Conservation (phyloP, 2,888 invertebrate species). For the Cyclophora albipunctata region DNA sequence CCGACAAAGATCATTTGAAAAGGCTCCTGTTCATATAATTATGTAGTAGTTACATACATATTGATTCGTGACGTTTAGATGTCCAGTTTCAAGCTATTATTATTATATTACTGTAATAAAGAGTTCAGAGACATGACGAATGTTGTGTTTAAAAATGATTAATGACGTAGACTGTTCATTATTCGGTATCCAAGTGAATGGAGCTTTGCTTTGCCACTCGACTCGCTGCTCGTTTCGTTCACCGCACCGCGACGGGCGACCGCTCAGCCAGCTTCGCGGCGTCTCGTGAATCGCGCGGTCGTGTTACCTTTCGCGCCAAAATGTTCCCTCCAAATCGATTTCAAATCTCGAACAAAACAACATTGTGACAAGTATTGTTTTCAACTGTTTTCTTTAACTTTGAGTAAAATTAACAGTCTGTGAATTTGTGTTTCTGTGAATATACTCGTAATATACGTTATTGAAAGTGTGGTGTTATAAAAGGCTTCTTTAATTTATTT, state of each 20-base stretch:
- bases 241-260: neutral
- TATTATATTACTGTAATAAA: too few relatives aligned
- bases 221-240: neutral
- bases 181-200: neutral
- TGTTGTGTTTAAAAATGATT: neutral
- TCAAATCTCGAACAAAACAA: constrained; percentile 19
- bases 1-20: too few relatives aligned
- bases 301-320: constrained; percentile 39
- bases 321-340: constrained; percentile 37
- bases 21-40: too few relatives aligned
- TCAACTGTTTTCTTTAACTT: constrained; percentile 40
- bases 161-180: neutral
- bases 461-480: constrained; percentile 34
- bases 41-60: too few relatives aligned
- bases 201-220: neutral
- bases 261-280: constrained; percentile 43
- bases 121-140: too few relatives aligned
- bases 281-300: constrained; percentile 24
- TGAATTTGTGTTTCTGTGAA: constrained; percentile 32
- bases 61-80: too few relatives aligned
- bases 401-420: constrained; percentile 39
- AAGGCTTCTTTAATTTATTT: constrained; percentile 29
- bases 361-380: constrained; percentile 17
- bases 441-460: constrained; percentile 17
- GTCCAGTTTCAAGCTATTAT: too few relatives aligned